phyloP scores from a whole-genome alignment of 2,797 vertebrate genomes.

The Danio tinwini region DNA sequence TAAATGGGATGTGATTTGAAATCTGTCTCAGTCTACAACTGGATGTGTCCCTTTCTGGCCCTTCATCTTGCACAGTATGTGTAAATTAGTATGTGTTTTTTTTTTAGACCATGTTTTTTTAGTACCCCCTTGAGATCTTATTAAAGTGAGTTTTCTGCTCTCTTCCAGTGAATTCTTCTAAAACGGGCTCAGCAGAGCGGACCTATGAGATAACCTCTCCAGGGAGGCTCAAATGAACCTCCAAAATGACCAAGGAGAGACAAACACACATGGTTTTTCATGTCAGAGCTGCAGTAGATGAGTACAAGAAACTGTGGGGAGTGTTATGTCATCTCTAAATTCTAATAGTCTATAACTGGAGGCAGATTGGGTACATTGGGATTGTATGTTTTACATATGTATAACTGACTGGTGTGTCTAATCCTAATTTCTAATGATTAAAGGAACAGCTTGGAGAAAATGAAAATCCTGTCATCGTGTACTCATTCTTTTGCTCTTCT shows the following conservation, averaged over 20 bases:
- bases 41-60: neutral
- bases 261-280: conserved; percentile 14
- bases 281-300: neutral
- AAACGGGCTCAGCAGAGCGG: conserved; percentile 23
- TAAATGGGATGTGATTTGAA: conserved; percentile 11
- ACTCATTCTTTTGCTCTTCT: conserved; percentile 5
- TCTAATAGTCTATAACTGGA: conserved; percentile 1
- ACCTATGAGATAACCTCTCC: conserved; percentile 28
- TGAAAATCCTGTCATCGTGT: conserved; percentile 15
- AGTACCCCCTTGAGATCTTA: conserved; percentile 73
- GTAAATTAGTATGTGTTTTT: conserved; percentile 58
- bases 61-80: neutral
- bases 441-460: conserved; percentile 17
- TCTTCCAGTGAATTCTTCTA: conserved; percentile 64
- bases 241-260: conserved; percentile 26
- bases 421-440: conserved; percentile 37
- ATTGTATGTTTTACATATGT: conserved; percentile 16
- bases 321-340: conserved; percentile 9
- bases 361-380: neutral
- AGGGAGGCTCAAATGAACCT: conserved; percentile 20
- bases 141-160: conserved; percentile 74
- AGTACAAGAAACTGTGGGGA: conserved; percentile 8
- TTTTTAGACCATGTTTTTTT: conserved; percentile 60
- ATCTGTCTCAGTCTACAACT: conserved; percentile 8
- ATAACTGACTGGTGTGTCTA: conserved; percentile 16